Conservation (phyloP, 1,140 invertebrate species). For the Drosophila nebulosa region DNA sequence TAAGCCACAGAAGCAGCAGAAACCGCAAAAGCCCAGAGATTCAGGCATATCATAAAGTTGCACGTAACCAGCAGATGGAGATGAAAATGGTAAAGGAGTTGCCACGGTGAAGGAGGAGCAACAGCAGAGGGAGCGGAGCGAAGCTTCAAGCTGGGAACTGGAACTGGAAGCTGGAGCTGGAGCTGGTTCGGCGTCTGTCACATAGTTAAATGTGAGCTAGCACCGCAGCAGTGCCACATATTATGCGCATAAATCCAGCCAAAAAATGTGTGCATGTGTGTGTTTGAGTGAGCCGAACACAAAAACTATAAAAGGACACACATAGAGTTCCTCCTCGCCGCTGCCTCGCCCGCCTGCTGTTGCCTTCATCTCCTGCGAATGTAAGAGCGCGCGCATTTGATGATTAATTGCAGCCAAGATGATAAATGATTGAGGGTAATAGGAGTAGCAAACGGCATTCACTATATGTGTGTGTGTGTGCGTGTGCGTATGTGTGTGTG, state of each 20-base stretch:
- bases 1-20: conserved; percentile 50
- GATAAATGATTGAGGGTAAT: conserved; percentile 74
- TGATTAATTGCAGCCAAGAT: conserved; percentile 75
- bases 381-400: conserved; percentile 59
- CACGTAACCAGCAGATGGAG: conserved; percentile 49
- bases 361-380: conserved; percentile 24
- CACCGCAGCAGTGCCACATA: conserved; percentile 38
- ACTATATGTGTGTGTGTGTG: neutral
- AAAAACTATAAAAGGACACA: conserved; percentile 57
- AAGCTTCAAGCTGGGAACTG: neutral
- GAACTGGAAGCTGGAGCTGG: conserved; percentile 9
- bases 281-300: conserved; percentile 1
- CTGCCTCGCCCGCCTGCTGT: no score
- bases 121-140: neutral
- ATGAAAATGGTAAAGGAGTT: neutral
- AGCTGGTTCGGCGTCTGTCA: conserved; percentile 23
- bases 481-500: neutral
- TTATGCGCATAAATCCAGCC: conserved; percentile 55
- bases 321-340: neutral
- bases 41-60: conserved; percentile 53
- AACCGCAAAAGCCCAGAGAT: conserved; percentile 42
- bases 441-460: conserved; percentile 61
- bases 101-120: neutral
- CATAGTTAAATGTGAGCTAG: conserved; percentile 51
- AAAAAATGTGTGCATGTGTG: conserved; percentile 3